Base-by-base conservation (phyloP, 2,888 invertebrate genomes). In the Cerceris ruficornis region DNA sequence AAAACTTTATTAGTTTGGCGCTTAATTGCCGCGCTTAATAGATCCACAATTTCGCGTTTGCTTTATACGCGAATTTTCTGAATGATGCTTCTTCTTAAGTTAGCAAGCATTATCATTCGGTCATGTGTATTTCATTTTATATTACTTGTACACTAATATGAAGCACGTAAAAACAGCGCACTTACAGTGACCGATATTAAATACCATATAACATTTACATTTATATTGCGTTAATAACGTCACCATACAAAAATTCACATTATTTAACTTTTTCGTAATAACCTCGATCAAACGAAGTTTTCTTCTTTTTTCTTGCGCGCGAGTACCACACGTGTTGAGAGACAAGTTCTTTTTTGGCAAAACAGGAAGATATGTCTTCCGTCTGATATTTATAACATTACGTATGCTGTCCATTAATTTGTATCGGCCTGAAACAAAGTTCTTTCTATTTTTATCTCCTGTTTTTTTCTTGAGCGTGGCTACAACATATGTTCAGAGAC, bases 41-140 rank as follows among this genome's bases (percentile, higher is more conserved):
- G 58, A 77, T 43, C 14, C 55, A 73, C 79, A 69, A 83, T 61
- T 13, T 58, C 72, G 80, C 58, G 78, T 79, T 86, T 84, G 90
- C 90, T 90, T 90, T 69, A 17, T 67, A 79, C 82, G 81, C 79
- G 81, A 72, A 72, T 82, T 82, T 71, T 76, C 78, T 77, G 65
- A 67, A 82, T 75, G 84, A 55, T 49, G 80, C 82, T 89, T 89
- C 85, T 81, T 75, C 73, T 84, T 91, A 73, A 85, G 90, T 89
- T 90, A 85, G 91, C 91, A 90, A 91, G 91, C 91, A 92, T 91
- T 91, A 90, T 90, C 88, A 90, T 90, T 88, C 85, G 87, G 87
- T 89, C 89, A 87, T 88, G 87, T 81, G 67, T 78, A 81, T 66
- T 80, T 80, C 65, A 55, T 81, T 73, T 87, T 78, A 68, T 80